These are phyloP conservation scores for Volucella zonaria DNA, from an alignment of 2,888 invertebrate genomes.

Conservation along the genomic window DNA sequence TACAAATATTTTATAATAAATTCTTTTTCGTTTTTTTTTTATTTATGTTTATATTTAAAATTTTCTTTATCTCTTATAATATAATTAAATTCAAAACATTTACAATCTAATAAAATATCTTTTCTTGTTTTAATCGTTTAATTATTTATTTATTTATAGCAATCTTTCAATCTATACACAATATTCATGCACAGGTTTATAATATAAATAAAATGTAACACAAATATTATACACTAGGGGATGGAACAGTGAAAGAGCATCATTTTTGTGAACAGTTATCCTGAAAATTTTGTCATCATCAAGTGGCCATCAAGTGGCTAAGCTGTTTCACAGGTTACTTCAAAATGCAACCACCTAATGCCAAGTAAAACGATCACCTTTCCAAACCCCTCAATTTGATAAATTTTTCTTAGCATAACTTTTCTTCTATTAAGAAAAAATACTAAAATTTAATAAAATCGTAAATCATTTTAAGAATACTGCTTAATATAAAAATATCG, in stretches of 20 bases:
- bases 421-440: background rate
- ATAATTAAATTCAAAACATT: conserved; percentile 49
- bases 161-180: conserved; percentile 37
- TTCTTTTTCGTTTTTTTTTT: conserved; percentile 22
- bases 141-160: conserved; percentile 17
- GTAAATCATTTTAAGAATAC: conserved; percentile 47
- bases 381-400: conserved; percentile 11
- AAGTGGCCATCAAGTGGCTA: too few relatives aligned
- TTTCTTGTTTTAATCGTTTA: conserved; percentile 27
- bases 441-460: conserved; percentile 40
- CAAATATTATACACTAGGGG: too few relatives aligned
- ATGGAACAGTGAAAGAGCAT: too few relatives aligned
- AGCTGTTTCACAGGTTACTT: background rate
- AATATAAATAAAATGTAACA: background rate
- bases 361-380: background rate
- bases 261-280: too few relatives aligned
- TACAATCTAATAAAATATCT: conserved; percentile 50
- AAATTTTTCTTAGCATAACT: conserved; percentile 18
- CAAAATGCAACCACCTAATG: background rate
- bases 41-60: conserved; percentile 1
- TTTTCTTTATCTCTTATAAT: background rate
- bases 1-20: conserved; percentile 64
- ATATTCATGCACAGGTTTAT: conserved; percentile 38
- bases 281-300: too few relatives aligned
- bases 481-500: conserved; percentile 58